Evolutionary conservation across 2,888 invertebrate genomes (phyloP).

Genomic region (Apodemia mormo): DNA sequence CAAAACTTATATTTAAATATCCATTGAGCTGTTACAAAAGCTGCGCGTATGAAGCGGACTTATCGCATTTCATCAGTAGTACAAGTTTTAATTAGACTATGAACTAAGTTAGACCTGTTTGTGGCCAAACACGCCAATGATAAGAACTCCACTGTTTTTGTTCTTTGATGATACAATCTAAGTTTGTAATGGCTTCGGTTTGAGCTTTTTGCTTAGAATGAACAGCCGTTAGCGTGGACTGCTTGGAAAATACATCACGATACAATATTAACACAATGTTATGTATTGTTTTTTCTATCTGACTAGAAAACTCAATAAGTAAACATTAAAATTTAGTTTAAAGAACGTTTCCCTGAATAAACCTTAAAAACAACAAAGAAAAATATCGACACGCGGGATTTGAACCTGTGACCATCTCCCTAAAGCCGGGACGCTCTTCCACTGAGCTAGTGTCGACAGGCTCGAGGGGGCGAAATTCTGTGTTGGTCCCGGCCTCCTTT

Average conservation of each 20-base stretch:
- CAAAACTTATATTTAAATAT: too few species aligned
- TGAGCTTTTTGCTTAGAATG: constrained; percentile 6
- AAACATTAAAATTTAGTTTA: too few species aligned
- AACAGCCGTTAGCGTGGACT: not conserved
- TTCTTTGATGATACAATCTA: constrained; percentile 13
- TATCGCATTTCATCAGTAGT: not conserved
- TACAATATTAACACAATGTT: not conserved
- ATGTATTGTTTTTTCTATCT: not conserved
- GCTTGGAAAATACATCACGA: not conserved
- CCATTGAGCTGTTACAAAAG: not conserved
- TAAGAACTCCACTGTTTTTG: not conserved
- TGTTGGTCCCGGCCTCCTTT: too few species aligned
- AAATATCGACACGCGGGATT: too few species aligned
- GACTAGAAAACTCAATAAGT: too few species aligned
- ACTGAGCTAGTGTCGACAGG: too few species aligned
- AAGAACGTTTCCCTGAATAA: too few species aligned
- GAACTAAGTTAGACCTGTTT: not conserved
- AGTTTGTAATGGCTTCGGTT: constrained; percentile 5
- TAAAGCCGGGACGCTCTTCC: too few species aligned
- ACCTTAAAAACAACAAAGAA: too few species aligned
- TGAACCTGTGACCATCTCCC: too few species aligned
- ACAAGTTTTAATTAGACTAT: constrained; percentile 2
- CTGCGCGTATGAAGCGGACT: not conserved
- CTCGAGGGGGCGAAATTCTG: too few species aligned
- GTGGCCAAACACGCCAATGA: constrained; percentile 6